Conservation (phyloP, 2,888 invertebrate genomes). For the Epinotia brunnichana region DNA sequence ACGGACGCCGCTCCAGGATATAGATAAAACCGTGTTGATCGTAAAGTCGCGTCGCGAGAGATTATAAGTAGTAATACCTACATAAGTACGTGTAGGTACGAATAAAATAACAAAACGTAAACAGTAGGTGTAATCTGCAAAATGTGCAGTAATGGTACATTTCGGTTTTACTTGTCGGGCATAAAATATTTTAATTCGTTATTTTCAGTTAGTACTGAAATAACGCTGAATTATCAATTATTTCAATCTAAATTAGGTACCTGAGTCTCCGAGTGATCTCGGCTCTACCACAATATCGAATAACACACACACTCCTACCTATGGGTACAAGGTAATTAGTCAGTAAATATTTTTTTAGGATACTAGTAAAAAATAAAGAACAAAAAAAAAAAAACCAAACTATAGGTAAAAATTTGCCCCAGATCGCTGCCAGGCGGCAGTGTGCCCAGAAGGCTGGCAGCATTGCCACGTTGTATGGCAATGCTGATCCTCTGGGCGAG, state of each 20-base stretch:
- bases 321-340: no score
- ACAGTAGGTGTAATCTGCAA: conserved; percentile 28
- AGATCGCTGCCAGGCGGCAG: no score
- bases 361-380: no score
- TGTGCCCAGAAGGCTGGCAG: no score
- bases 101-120: conserved; percentile 36
- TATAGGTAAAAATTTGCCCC: no score
- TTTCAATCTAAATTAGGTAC: no score
- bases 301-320: neutral
- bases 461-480: no score
- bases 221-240: no score
- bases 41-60: conserved; percentile 8
- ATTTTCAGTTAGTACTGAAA: neutral
- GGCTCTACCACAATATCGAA: neutral
- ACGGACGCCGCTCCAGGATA: conserved; percentile 36
- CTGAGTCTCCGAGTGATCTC: no score
- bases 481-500: no score
- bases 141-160: conserved; percentile 17
- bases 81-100: neutral
- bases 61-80: conserved; percentile 19
- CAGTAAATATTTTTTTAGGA: no score
- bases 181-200: neutral
- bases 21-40: conserved; percentile 31
- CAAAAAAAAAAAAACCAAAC: no score
- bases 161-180: conserved; percentile 3